These are phyloP conservation scores for Pogonomyrmex californicus DNA, from an alignment of 1,140 invertebrate species.

Conservation along the genomic window DNA sequence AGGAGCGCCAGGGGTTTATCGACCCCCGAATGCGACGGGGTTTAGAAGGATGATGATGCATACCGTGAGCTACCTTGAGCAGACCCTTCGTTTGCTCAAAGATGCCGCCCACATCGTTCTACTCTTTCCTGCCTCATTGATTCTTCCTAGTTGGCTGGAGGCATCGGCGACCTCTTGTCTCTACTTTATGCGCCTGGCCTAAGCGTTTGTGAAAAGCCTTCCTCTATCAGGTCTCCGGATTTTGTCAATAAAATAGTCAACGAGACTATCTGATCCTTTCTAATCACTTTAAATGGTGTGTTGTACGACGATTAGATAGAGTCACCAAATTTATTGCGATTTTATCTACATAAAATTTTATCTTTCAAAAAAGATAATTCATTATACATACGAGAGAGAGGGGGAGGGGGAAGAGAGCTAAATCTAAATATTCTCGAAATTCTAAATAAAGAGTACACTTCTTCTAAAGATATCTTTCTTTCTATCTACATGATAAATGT, in stretches of 20 bases:
- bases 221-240: not conserved
- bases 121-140: constrained; percentile 68
- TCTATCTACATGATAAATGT: not conserved
- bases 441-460: not conserved
- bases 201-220: constrained; percentile 26
- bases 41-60: constrained; percentile 67
- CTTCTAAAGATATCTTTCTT: not conserved
- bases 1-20: constrained; percentile 70
- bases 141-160: constrained; percentile 40
- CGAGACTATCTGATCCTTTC: constrained; percentile 52
- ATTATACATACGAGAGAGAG: no score
- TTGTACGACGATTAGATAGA: constrained; percentile 19
- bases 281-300: not conserved
- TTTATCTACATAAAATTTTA: not conserved
- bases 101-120: constrained; percentile 73
- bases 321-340: not conserved
- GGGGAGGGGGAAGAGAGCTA: no score
- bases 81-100: constrained; percentile 65
- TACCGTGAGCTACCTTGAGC: constrained; percentile 61
- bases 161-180: not conserved
- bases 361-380: not conserved
- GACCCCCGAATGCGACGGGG: constrained; percentile 60
- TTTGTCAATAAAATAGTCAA: constrained; percentile 67
- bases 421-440: not conserved
- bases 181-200: not conserved